These are phyloP conservation scores for Glareola pratincola DNA, from an alignment of 2,113 vertebrate genomes.

Conservation along the genomic window DNA sequence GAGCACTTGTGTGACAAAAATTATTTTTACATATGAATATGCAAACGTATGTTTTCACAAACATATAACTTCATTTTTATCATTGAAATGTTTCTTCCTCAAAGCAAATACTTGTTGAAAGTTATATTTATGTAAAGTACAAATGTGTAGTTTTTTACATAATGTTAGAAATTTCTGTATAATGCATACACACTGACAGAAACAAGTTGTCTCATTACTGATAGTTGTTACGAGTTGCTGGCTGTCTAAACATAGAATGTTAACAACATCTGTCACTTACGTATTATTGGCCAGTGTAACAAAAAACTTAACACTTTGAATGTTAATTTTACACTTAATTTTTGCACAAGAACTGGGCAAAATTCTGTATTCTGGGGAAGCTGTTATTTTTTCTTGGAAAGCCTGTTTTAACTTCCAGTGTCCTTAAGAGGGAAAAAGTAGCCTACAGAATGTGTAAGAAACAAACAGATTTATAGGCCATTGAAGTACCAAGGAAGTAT, in stretches of 20 bases:
- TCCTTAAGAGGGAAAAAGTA: not conserved
- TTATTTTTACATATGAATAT: not conserved
- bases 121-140: not conserved
- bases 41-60: not conserved
- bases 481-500: not conserved
- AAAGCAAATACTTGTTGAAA: not conserved
- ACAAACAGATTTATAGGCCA: not conserved
- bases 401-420: not conserved
- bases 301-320: not conserved
- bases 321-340: not conserved
- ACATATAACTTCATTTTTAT: fast-evolving
- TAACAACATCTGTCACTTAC: not conserved
- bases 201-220: not conserved
- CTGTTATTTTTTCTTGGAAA: not conserved
- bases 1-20: not conserved
- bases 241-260: not conserved
- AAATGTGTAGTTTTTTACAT: not conserved
- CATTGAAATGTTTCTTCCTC: not conserved
- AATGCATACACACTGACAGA: not conserved
- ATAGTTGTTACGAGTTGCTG: not conserved
- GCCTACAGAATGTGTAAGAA: not conserved
- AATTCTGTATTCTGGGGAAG: not conserved
- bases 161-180: not conserved
- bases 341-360: not conserved
- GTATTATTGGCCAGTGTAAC: not conserved